Evolutionary conservation across 2,888 invertebrate genomes (phyloP).

Genomic region (Dorcus hopei): DNA sequence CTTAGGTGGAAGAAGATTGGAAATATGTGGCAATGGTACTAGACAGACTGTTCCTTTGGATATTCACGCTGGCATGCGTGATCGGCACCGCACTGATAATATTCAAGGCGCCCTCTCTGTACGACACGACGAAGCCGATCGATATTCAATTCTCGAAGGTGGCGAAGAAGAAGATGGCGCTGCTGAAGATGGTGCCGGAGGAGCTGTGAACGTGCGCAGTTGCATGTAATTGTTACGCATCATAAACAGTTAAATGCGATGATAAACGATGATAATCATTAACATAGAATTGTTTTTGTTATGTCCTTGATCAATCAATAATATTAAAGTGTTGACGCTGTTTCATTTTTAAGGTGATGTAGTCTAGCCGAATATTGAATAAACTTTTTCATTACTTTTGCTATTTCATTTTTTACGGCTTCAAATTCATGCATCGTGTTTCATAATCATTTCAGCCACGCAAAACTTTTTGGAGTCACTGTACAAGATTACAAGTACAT

Average conservation of each 20-base stretch:
- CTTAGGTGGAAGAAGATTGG: slow-evolving; percentile 93
- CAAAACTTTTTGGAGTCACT: too few species aligned
- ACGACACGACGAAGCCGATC: slow-evolving; percentile 86
- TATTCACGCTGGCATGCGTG: slow-evolving; percentile 91
- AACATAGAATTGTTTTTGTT: slow-evolving; percentile 43
- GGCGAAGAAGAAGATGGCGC: slow-evolving; percentile 84
- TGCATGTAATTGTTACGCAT: slow-evolving; percentile 20
- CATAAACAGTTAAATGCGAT: slow-evolving; percentile 32
- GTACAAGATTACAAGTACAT: too few species aligned
- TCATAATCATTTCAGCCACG: too few species aligned
- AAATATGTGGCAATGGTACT: slow-evolving; percentile 96
- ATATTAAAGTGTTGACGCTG: slow-evolving; percentile 40
- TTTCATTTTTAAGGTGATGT: slow-evolving; percentile 40
- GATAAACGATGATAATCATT: slow-evolving; percentile 48
- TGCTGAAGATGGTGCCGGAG: slow-evolving; percentile 81
- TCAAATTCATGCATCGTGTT: too few species aligned
- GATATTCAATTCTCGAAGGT: slow-evolving; percentile 89
- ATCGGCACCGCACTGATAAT: slow-evolving; percentile 86
- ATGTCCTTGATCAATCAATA: slow-evolving; percentile 39
- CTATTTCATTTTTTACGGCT: slow-evolving; percentile 1
- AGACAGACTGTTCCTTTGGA: slow-evolving; percentile 93
- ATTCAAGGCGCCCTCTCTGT: slow-evolving; percentile 86
- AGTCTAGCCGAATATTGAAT: slow-evolving; percentile 37
- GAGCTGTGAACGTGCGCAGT: slow-evolving; percentile 39
- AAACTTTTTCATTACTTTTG: slow-evolving; percentile 34